Base-by-base conservation (phyloP, 2,113 vertebrate species). In the Scomber colias region DNA sequence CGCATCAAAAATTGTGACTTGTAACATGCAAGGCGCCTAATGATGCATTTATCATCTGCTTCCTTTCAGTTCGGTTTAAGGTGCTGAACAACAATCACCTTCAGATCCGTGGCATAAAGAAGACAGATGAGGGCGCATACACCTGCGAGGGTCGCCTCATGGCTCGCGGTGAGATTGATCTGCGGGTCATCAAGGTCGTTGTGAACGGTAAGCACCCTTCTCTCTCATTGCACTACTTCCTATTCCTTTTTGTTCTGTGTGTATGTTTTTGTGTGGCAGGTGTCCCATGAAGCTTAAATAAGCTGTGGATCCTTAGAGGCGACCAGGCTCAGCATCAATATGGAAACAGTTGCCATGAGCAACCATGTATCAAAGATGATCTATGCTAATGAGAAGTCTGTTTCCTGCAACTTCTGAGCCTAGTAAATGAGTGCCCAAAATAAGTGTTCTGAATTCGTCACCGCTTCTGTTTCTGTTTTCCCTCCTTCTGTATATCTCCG, bases 81-180 rank as follows among this genome's bases (percentile, higher is more conserved):
- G 94, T 97, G 71, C 95, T 98, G 85, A 89, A 89, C 94, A 99
- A 98, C 96, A 98, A 98, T 93, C 98, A 98, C 95, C 96, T 99
- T 87, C 97, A 98, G 91, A 99, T 99, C 90, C 95, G 95, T 4
- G 95, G 96, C 57, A 98, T 99, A 92, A 97, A 96, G 95, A 99
- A 99, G 93, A 97, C 96, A 0, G 98, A 99, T 53, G 98, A 99
- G 86, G 98, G 98, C 40, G 92, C 86, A 0, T 99, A 99, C 71
- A 96, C 96, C 75, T 99, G 98, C 19, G 98, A 99, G 94, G 98
- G 95, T 17, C 96, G 97, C 81, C 97, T 99, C 90, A 93, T 98
- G 95, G 95, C 96, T 3, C 95, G 98, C 0, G 98, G 98, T 68
- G 98, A 99, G 93, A 97, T 99, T 90, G 96, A 98, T 95, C 96